Conservation (phyloP, 1,140 invertebrate genomes). For the Dendroctonus ponderosae region DNA sequence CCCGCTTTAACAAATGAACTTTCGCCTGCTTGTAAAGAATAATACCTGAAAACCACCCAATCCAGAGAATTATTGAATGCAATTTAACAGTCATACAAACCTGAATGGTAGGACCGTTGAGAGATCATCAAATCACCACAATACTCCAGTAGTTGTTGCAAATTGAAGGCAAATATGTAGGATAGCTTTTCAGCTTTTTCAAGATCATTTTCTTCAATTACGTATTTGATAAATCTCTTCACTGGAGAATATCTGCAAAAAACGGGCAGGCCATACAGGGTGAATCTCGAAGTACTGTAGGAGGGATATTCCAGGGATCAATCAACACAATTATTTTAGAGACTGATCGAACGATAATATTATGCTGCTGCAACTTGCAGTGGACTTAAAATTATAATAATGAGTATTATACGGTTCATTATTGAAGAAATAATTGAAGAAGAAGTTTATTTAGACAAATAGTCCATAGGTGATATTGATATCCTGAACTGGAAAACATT, state of each 20-base stretch:
- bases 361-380: no score
- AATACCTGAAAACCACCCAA: constrained; percentile 53
- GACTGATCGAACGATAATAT: no score
- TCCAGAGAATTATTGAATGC: not conserved
- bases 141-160: constrained; percentile 68
- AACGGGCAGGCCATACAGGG: not conserved
- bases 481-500: no score
- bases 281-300: no score
- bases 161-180: constrained; percentile 63
- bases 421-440: no score
- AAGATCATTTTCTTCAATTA: constrained; percentile 57
- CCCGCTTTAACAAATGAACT: constrained; percentile 65
- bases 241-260: constrained; percentile 61
- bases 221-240: constrained; percentile 65
- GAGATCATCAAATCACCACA: constrained; percentile 70
- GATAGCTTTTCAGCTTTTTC: constrained; percentile 59
- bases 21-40: constrained; percentile 71
- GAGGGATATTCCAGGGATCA: no score
- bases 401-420: no score
- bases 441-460: no score
- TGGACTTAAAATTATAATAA: no score
- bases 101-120: constrained; percentile 61
- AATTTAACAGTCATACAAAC: not conserved
- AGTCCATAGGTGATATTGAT: no score
- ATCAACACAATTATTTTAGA: no score